A percentile compares a stretch with the other conserved stretches of the same genome.
phyloP scores from a whole-genome alignment of 2,888 invertebrate species.

The Schizotus pectinicornis region DNA sequence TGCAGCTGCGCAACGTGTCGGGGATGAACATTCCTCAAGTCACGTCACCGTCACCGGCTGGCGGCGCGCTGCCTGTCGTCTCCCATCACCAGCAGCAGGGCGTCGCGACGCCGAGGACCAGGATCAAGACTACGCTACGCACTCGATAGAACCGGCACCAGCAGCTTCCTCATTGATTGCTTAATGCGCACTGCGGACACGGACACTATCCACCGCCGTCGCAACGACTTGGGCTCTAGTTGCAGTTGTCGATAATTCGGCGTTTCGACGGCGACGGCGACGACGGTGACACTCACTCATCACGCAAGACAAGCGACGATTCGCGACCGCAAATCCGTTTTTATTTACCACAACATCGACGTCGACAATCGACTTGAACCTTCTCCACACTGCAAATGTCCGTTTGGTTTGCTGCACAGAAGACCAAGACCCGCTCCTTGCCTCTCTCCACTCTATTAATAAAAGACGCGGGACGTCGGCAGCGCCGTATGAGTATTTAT shows the following conservation, averaged over 20 bases:
- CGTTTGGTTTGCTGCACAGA: slow-evolving; percentile 18
- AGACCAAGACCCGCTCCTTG: slow-evolving; percentile 26
- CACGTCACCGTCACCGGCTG: slow-evolving; percentile 57
- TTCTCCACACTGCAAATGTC: slow-evolving; percentile 36
- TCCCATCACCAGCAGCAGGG: slow-evolving; percentile 50
- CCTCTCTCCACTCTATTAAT: slow-evolving; percentile 44
- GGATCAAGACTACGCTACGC: slow-evolving; percentile 6
- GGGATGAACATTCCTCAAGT: slow-evolving; percentile 84
- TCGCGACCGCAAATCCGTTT: slow-evolving; percentile 13
- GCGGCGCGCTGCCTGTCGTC: slow-evolving; percentile 51
- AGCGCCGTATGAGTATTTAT: slow-evolving; percentile 42
- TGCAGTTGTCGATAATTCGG: slow-evolving; percentile 19
- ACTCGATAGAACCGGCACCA: slow-evolving; percentile 25
- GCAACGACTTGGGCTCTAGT: slow-evolving; percentile 4
- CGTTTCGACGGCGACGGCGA: slow-evolving; percentile 10
- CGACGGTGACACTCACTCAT: slow-evolving; percentile 30
- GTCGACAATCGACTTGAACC: slow-evolving; percentile 2
- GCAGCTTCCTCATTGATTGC: slow-evolving; percentile 50
- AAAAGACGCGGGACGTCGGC: slow-evolving; percentile 43
- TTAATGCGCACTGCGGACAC: slow-evolving; percentile 49
- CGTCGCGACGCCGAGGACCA: slow-evolving; percentile 15
- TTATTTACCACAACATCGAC: not conserved
- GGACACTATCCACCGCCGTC: slow-evolving; percentile 12
- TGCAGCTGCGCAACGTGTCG: slow-evolving; percentile 91
- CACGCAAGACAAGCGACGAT: slow-evolving; percentile 21